Evolutionary conservation across 2,113 vertebrate genomes (phyloP), one percentile per base, ranked within the genome.

Genomic region (Rhinoderma darwinii): DNA sequence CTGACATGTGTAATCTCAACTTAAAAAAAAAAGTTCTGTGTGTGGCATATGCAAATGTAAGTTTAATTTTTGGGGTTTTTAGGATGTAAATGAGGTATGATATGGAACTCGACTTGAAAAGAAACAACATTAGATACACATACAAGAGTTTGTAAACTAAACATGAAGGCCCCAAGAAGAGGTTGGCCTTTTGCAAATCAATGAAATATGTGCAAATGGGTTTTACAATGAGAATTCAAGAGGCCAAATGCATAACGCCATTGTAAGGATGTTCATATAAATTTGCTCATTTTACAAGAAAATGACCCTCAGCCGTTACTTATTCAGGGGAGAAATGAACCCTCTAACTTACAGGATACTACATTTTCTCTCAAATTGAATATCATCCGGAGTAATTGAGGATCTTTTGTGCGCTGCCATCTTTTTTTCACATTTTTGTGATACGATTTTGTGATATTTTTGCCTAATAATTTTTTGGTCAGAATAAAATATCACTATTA

Each of bases 401-500:
- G 7, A 51, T 77, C 84, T 68, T 85, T 85, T 85, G 74, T 78
- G 41, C 43, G n/a, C 43, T 63, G 63, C 59, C 74, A 39, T 25
- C 22, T 78, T 77, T 84, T 86, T 51, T 70, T 50, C 70, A 86
- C 72, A 80, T 41, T 80, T 61, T 86, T 80, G 30, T 70, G 56
- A 50, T 78, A 56, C 70, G 74, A 47, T 78, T 86, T 86, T 27
- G 39, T 78, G 84, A 66, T 72, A 68, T 63, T 43, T 86, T 70
- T 86, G 61, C 76, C 76, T 51, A 86, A 86, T 80, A 77, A 79
- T 59, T 72, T 50, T 66, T 80, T 85, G 83, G 83, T 76, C 72
- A 70, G 75, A 41, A 47, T 80, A 80, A 86, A 86, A 86, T 86
- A 68, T 80, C 76, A 72, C 84, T 43, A 85, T 85, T 85, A 85